phyloP scores from a whole-genome alignment of 2,113 vertebrate genomes.

The Merops nubicus region DNA sequence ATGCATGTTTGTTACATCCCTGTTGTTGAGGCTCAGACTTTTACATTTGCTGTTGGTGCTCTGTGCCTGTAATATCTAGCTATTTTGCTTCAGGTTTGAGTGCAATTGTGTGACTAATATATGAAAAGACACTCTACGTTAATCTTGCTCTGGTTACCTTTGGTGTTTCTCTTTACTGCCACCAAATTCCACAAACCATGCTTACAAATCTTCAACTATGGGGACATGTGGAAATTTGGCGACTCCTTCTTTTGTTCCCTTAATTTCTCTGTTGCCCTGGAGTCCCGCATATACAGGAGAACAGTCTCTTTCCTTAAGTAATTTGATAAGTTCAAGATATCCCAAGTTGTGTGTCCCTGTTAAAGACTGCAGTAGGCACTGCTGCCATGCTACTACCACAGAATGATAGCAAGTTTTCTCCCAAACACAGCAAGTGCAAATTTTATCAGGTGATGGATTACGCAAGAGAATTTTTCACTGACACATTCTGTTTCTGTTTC shows the following conservation, averaged over 20 bases:
- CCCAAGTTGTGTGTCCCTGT: neutral
- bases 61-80: neutral
- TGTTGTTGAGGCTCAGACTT: neutral
- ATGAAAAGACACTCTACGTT: neutral
- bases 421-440: neutral
- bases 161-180: neutral
- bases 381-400: neutral
- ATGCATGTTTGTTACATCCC: neutral
- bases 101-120: neutral
- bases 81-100: neutral
- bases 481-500: neutral
- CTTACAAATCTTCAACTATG: neutral
- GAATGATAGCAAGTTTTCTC: neutral
- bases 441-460: conserved; percentile 8
- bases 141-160: neutral
- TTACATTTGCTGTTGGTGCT: neutral
- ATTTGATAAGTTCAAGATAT: neutral
- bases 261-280: neutral
- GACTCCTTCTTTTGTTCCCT: neutral
- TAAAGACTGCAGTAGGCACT: neutral
- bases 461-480: neutral
- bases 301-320: neutral
- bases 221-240: neutral
- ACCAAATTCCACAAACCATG: neutral
- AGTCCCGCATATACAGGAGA: neutral